Percentiles rank a stretch among this genome's conserved stretches.
Conservation (phyloP, 2,888 invertebrate genomes). For the Pteria penguin region DNA sequence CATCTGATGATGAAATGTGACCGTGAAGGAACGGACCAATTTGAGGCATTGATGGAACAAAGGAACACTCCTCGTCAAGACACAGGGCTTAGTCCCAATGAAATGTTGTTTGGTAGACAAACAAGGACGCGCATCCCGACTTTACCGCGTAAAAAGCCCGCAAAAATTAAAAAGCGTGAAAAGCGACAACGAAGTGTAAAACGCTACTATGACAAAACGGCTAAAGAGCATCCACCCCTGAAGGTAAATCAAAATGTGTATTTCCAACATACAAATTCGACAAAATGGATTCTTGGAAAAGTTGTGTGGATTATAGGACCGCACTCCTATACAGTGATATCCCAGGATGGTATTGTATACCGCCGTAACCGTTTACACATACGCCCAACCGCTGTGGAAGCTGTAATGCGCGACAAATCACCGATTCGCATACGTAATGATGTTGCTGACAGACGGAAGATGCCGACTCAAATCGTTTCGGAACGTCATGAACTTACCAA, state of each 20-base stretch:
- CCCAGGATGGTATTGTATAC: slow-evolving; percentile 8
- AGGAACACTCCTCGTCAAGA: slow-evolving; percentile 39
- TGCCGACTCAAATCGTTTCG: no score
- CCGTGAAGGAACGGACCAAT: slow-evolving; percentile 14
- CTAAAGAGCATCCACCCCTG: neutral
- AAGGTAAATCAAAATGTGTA: slow-evolving; percentile 19
- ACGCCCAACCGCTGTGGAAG: slow-evolving; percentile 10
- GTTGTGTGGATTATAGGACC: neutral
- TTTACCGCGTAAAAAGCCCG: neutral
- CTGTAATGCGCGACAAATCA: slow-evolving; percentile 10
- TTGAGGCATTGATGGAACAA: slow-evolving; percentile 29
- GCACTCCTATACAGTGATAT: slow-evolving; percentile 5
- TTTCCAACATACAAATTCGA: neutral
- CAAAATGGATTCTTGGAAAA: slow-evolving; percentile 6
- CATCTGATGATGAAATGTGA: slow-evolving; percentile 30
- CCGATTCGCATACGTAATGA: no score
- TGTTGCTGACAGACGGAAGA: no score
- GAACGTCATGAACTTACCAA: no score
- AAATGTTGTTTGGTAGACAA: slow-evolving; percentile 35
- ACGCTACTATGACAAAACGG: slow-evolving; percentile 12
- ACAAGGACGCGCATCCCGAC: slow-evolving; percentile 18
- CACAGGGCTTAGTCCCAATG: slow-evolving; percentile 27
- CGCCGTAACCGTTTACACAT: slow-evolving; percentile 13
- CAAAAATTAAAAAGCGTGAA: slow-evolving; percentile 1
- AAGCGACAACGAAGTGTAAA: neutral